A percentile compares a stretch with the other conserved stretches of the same genome.
Evolutionary conservation across 2,888 invertebrate species (phyloP).

Genomic region (Archips crataeganus): DNA sequence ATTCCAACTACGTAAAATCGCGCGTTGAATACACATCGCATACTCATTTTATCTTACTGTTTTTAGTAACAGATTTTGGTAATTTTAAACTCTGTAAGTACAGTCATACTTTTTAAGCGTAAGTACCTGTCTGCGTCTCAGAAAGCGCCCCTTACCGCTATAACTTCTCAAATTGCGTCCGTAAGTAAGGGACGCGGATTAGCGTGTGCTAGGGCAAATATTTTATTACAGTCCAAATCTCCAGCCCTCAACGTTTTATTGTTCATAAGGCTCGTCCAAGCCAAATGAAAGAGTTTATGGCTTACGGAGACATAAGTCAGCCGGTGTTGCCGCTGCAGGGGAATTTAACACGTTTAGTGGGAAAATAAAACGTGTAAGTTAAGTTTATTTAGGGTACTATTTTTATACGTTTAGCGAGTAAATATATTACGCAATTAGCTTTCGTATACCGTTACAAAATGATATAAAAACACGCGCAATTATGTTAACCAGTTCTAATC

Average conservation of each 20-base stretch:
- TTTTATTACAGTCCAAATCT: conserved; percentile 86
- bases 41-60: neutral
- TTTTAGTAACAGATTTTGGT: neutral
- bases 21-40: no score
- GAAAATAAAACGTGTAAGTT: conserved; percentile 41
- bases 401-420: conserved; percentile 3
- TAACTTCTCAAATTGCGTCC: conserved; percentile 84
- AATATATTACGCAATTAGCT: neutral
- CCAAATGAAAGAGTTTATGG: conserved; percentile 86
- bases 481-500: neutral
- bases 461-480: neutral
- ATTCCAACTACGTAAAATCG: neutral
- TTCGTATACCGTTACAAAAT: neutral
- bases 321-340: conserved; percentile 73
- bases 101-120: neutral
- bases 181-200: conserved; percentile 84
- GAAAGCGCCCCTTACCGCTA: conserved; percentile 50
- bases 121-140: conserved; percentile 35
- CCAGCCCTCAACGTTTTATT: conserved; percentile 85
- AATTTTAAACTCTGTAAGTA: neutral
- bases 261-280: conserved; percentile 86
- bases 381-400: conserved; percentile 6
- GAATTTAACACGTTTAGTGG: conserved; percentile 56
- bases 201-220: conserved; percentile 85
- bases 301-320: conserved; percentile 75